Evolutionary conservation across 2,797 vertebrate species (phyloP).

Genomic region (Myotis myotis): DNA sequence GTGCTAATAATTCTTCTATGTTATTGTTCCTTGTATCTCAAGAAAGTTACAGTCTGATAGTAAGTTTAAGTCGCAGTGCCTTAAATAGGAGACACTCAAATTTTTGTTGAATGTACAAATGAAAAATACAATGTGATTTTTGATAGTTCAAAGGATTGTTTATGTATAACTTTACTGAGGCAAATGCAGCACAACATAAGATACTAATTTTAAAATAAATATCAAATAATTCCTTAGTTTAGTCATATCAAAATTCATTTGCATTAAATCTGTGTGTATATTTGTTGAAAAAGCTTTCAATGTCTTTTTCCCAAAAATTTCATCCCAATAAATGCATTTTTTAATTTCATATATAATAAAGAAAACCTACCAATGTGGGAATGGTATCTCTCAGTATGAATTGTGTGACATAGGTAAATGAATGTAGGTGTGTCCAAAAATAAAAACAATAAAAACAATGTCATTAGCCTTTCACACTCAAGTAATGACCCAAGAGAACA

Average conservation of each 20-base stretch:
- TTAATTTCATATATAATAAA: neutral
- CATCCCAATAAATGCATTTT: conserved; percentile 23
- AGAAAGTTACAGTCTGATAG: neutral
- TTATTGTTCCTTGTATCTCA: neutral
- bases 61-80: neutral
- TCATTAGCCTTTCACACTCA: neutral
- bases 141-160: neutral
- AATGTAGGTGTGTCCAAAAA: neutral
- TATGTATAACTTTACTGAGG: neutral
- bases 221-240: conserved; percentile 51
- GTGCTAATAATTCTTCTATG: neutral
- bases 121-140: neutral
- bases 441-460: neutral
- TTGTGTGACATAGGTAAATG: neutral
- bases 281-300: conserved; percentile 21
- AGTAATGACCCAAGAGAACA: neutral
- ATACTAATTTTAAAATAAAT: conserved; percentile 24
- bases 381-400: neutral
- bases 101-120: neutral
- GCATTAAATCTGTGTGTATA: neutral
- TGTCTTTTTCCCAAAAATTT: neutral
- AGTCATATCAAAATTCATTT: conserved; percentile 27
- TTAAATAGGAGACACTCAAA: neutral
- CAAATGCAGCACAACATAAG: neutral
- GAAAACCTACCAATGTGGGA: neutral